Percentiles rank a stretch among this genome's conserved stretches.
These are phyloP conservation scores for Panorpa germanica DNA, from an alignment of 2,888 invertebrate genomes.

Conservation along the genomic window DNA sequence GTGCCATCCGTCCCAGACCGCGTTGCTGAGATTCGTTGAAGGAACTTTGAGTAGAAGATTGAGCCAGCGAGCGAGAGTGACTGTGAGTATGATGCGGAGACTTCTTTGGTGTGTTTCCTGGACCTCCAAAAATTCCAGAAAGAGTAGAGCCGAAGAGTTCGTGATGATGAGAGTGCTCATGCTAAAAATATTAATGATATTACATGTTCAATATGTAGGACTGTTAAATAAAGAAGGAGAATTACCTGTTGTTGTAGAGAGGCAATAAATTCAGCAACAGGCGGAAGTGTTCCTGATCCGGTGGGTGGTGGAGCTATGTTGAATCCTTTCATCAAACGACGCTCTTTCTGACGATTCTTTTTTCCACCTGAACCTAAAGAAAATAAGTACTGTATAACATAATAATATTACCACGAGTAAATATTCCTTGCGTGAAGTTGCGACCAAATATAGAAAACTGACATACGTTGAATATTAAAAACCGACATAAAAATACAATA, in stretches of 20 bases:
- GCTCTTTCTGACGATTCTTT: slow-evolving; percentile 83
- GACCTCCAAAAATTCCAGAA: slow-evolving; percentile 40
- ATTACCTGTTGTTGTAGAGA: slow-evolving; percentile 40
- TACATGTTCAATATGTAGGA: slow-evolving; percentile 5
- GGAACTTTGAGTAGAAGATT: slow-evolving; percentile 21
- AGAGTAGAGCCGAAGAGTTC: slow-evolving; percentile 48
- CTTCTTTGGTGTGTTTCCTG: slow-evolving; percentile 27
- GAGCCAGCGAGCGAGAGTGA: slow-evolving; percentile 19
- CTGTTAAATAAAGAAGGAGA: slow-evolving; percentile 10
- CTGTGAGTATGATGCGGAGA: slow-evolving; percentile 22
- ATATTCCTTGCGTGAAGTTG: too few relatives aligned
- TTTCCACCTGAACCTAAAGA: slow-evolving; percentile 67
- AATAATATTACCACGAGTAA: too few relatives aligned
- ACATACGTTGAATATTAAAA: too few relatives aligned
- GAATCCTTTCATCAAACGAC: slow-evolving; percentile 85
- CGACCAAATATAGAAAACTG: too few relatives aligned
- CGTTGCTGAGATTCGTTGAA: slow-evolving; percentile 12
- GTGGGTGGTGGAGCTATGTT: slow-evolving; percentile 65
- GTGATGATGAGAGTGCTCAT: slow-evolving; percentile 30
- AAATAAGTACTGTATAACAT: slow-evolving; percentile 12
- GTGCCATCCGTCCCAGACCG: slow-evolving; percentile 18
- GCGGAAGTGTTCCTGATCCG: slow-evolving; percentile 38
- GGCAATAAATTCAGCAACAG: slow-evolving; percentile 62
- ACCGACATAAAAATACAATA: too few relatives aligned
- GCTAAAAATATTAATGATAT: slow-evolving; percentile 10